Base-by-base conservation (phyloP, 2,797 vertebrate species). In the Gallinago nigripennis region DNA sequence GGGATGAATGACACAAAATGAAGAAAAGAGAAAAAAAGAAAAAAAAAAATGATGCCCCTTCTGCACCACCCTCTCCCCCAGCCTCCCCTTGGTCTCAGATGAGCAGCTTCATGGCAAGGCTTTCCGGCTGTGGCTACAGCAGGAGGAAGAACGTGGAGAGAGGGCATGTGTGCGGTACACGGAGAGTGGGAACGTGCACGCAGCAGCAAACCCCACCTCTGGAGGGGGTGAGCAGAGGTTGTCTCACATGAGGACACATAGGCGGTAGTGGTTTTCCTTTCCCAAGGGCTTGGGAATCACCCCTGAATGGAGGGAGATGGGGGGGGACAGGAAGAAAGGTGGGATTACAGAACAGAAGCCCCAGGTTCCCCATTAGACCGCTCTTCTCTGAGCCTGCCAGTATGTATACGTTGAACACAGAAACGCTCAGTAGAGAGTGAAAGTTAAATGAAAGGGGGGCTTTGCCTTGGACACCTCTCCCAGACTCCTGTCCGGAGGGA, bases 1-100 rank as follows among this genome's bases (percentile, higher is more conserved):
- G 82, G 70, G 86, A 90, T 91, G 82, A 94, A 78, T 96, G 71
- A 91, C 86, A 63, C 23, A 91, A 95, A 95, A 93, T 69, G 46
- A 88, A 87, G 61, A 64, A 92, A 78, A 86, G 19, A 56, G 21
- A 70, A 69, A 46, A 79, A 80, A 46, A 43, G 16, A 43, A 43
- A 91, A 79, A 79, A 79, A n/a, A 58, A 10, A 53, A 65, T 56
- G 60, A 76, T 3, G 61, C 50, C 71, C 41, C 71, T 91, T 90
- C 71, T 89, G 89, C 77, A 88, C 12, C 69, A 85, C 39, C 75
- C 41, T 56, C 51, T 84, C 31, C 64, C 69, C 65, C 41, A 82
- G 35, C 37, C 56, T 89, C 71, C 48, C 58, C 31, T 46, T 77
- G 39, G 51, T 75, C 91, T 87, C 30, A 72, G 68, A 72, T 46